Base-by-base conservation (phyloP, 2,113 vertebrate genomes). In the Microtus ochrogaster region DNA sequence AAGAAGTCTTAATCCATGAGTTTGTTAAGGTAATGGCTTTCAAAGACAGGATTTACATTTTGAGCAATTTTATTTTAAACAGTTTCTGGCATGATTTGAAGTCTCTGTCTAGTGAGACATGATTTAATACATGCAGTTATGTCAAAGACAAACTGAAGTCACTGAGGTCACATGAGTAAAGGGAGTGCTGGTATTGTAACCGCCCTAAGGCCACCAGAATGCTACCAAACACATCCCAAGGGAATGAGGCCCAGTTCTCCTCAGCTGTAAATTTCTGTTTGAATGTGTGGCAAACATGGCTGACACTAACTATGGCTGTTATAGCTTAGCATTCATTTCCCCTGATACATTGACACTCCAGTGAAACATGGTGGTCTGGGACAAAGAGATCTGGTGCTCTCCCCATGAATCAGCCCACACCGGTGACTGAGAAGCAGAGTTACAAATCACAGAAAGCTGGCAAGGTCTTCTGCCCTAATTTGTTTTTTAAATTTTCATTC, bases 401-500 rank as follows among this genome's bases (percentile, higher is more conserved):
- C 22, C 87, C 47, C 30, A 84, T 97, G 91, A 97, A 81, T 90
- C 86, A 58, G 10, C 55, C 63, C 47, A 61, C 61, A 84, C 0
- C 30, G 1, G 49, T 5, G 28, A 88, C 11, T 72, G 94, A 65
- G 97, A 97, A 84, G 78, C 83, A 33, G n/a, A 73, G 9, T 81
- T 78, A 81, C 47, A 97, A 97, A 93, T 88, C 95, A 77, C 79
- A 49, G 30, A 86, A 94, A 97, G 65, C 9, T 87, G 70, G 65
- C 86, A 86, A 92, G 92, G 30, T 74, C 74, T 70, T 93, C 52
- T 96, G 55, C 63, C 49, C 94, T 96, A 78, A 97, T 95, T 96
- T 41, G 3, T 73, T 89, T 96, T 98, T 98, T 19, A 77, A 95
- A 93, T 95, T 97, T 98, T 92, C 78, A 92, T 83, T 95, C 90